Evolutionary conservation across 2,113 vertebrate species (phyloP), one percentile per base, ranked within the genome.

Genomic region (Phoxinus phoxinus): DNA sequence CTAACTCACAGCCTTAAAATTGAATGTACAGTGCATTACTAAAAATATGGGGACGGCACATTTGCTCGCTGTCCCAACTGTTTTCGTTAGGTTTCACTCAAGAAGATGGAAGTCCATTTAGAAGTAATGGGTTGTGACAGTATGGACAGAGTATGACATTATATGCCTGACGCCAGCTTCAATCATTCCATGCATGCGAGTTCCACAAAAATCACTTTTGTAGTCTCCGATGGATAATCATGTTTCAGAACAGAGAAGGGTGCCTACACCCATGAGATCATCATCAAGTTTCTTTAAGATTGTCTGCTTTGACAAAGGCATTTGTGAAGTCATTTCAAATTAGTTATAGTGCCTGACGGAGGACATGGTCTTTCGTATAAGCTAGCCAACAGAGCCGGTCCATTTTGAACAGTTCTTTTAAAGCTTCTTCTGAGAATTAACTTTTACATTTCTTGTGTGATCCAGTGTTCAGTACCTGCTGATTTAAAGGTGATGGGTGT

Each of bases 31-130:
- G 61, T 84, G 85, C 78, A 87, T 90, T 88, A 89, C 88, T 77
- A 88, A 88, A 89, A 87, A 85, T 85, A 81, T 23, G 48, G 53
- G 79, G 74, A 85, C 75, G 78, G 61, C 71, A 67, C 67, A 86
- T 87, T 87, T 88, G 82, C 87, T 86, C 78, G 81, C 87, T 89
- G 90, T 89, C 90, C 86, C 86, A 83, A 88, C 58, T 86, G 86
- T 84, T 88, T 89, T 89, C 80, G 82, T 85, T 85, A 84, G 21
- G 80, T 83, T 86, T 91, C 89, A 89, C 75, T 90, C 88, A 90
- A 87, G 82, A 73, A 85, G 86, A 89, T 75, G 53, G 86, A 87
- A 87, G 83, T 84, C 83, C 65, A 79, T 81, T 90, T 85, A 88
- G 44, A 59, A 61, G 63, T 90, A 89, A 91, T 89, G 80, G 78